phyloP scores from a whole-genome alignment of 2,113 vertebrate species.

The Protobothrops mucrosquamatus region DNA sequence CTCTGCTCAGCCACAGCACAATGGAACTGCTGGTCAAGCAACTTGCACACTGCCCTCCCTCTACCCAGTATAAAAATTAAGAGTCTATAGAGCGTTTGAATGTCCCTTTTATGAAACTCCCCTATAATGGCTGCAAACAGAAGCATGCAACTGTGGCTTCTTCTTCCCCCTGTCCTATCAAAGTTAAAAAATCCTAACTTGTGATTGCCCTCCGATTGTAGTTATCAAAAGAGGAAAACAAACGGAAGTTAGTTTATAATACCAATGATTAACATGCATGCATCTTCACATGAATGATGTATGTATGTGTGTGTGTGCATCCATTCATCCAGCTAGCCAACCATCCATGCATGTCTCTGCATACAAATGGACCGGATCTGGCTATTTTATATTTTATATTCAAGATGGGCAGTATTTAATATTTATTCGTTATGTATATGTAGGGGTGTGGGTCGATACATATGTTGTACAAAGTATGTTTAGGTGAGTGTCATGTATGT shows the following conservation, averaged over 20 bases:
- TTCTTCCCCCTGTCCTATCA: slow-evolving; percentile 38
- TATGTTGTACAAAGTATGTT: too few species aligned
- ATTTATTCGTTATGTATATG: too few species aligned
- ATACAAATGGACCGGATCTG: neutral
- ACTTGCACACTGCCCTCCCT: too few species aligned
- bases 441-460: too few species aligned
- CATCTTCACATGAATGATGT: neutral
- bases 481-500: too few species aligned
- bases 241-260: slow-evolving; percentile 39
- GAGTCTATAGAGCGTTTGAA: neutral
- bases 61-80: slow-evolving; percentile 22
- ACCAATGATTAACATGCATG: slow-evolving; percentile 2
- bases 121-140: slow-evolving; percentile 31
- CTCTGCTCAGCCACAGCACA: too few species aligned
- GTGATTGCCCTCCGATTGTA: slow-evolving; percentile 36
- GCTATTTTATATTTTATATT: too few species aligned
- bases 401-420: too few species aligned
- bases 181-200: slow-evolving; percentile 34
- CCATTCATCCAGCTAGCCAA: neutral
- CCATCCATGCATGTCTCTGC: neutral
- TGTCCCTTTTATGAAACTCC: slow-evolving; percentile 4
- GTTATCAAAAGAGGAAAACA: slow-evolving; percentile 35
- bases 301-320: neutral
- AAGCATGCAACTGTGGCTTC: neutral
- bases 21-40: too few species aligned